Evolutionary conservation across 2,888 invertebrate species (phyloP), one percentile per base, ranked within the genome.

Genomic region (Xestia xanthographa): DNA sequence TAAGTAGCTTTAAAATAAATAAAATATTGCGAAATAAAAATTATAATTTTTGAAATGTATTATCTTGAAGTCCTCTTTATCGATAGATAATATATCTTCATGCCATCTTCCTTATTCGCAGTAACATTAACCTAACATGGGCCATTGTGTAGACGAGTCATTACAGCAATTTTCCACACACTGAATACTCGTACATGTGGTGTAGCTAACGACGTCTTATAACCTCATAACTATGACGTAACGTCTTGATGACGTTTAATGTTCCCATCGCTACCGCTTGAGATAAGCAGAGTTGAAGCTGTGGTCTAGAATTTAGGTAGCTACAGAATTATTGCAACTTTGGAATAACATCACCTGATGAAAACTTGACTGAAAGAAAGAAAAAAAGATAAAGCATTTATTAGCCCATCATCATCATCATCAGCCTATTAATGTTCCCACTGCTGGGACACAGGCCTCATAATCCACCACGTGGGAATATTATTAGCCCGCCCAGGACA

Each of bases 181-280:
- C 62, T 66, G 56, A 63, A 70, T 70, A 38, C 60, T 65, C 6
- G 26, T 41, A 63, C 62, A 80, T 67, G 56, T 60, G 66, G 58
- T 66, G 53, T 29, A 56, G 62, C 71, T 82, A 84, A 84, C 71
- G 85, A 82, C 68, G 65, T 22, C 72, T 56, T 12, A 26, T 76
- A 58, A 85, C 85, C 82, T 76, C 75, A 80, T 45, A 34, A 6
- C 34, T 65, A 60, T 84, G 69, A 76, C 69, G 85, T 45, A 11
- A 12, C n/a, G 22, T 34, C 58, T 41, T 70, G 85, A 85, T 77
- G 81, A 72, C 82, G 41, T 62, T 48, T 72, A 76, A 82, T 72
- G 63, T 69, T 38, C 34, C 9, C 50, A 48, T 76, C 63, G n/a
- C 58, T 68, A 14, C 14, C 14, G 20, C 66, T 70, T 34, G n/a